phyloP scores from a whole-genome alignment of 2,888 invertebrate genomes.

The Eudasyphora cyanicolor region DNA sequence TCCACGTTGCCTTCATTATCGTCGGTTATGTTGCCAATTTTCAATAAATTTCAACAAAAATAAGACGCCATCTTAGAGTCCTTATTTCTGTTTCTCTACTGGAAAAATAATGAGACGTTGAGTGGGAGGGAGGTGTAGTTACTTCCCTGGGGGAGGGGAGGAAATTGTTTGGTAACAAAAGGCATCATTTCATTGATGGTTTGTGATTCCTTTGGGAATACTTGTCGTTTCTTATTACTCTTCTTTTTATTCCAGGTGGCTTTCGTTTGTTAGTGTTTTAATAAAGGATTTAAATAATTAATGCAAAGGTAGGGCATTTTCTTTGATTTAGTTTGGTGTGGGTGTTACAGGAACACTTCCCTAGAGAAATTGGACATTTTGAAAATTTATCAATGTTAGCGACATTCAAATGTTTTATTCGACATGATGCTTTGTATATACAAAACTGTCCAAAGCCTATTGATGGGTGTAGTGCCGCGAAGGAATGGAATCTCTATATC shows the following conservation, averaged over 20 bases:
- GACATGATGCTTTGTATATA: no score
- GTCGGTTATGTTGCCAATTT: constrained; percentile 67
- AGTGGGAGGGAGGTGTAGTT: not conserved
- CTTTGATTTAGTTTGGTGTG: not conserved
- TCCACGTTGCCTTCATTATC: constrained; percentile 52
- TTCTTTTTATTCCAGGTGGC: not conserved
- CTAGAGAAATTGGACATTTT: no score
- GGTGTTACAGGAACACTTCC: no score
- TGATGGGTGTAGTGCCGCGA: no score
- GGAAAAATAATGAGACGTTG: constrained; percentile 12
- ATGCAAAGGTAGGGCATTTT: constrained; percentile 49
- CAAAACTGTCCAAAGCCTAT: no score
- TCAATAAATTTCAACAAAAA: constrained; percentile 67
- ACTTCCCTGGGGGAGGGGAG: constrained; percentile 13
- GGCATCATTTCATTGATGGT: constrained; percentile 62
- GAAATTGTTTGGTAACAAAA: constrained; percentile 48
- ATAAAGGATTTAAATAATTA: constrained; percentile 62
- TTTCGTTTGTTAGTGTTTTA: constrained; percentile 41
- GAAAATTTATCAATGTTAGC: constrained; percentile 27
- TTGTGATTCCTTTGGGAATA: constrained; percentile 65
- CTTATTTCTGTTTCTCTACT: not conserved
- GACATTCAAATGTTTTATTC: no score
- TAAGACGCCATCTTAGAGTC: constrained; percentile 59
- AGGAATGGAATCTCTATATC: no score
- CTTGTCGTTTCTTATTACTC: constrained; percentile 30